phyloP scores from a whole-genome alignment of 2,888 invertebrate genomes.

The Pachydiplax longipennis region DNA sequence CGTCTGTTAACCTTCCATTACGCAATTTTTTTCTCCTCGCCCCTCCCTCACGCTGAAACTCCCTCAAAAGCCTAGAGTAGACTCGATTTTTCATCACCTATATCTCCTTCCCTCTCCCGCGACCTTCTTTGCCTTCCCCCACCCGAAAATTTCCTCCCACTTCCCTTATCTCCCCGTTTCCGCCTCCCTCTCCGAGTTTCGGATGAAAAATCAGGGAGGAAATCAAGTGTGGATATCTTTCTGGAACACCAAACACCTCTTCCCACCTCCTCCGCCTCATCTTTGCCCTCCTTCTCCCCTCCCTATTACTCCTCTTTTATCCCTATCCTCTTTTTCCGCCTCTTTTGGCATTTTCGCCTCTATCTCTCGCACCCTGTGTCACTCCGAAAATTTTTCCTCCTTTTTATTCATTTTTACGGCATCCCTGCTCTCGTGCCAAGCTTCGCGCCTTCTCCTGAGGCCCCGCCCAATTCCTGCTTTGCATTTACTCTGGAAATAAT shows the following conservation, averaged over 20 bases:
- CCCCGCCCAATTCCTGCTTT: background rate
- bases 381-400: background rate
- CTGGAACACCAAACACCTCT: slow-evolving; percentile 41
- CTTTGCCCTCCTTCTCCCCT: background rate
- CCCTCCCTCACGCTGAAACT: background rate
- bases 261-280: background rate
- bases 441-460: background rate
- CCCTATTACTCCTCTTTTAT: background rate
- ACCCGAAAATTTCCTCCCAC: background rate
- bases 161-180: slow-evolving; percentile 38
- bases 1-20: slow-evolving; percentile 41
- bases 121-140: background rate
- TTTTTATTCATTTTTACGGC: background rate
- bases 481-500: background rate
- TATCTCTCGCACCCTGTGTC: background rate
- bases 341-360: background rate
- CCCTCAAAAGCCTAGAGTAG: slow-evolving; percentile 10
- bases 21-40: slow-evolving; percentile 16
- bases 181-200: slow-evolving; percentile 37
- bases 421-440: background rate
- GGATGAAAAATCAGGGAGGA: slow-evolving; percentile 44
- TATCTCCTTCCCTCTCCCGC: slow-evolving; percentile 8
- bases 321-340: background rate
- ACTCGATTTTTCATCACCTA: slow-evolving; percentile 43
- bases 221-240: slow-evolving; percentile 44